Evolutionary conservation across 2,113 vertebrate genomes (phyloP), one percentile per base, ranked within the genome.

Genomic region (Thalassarche chlororhynchos): DNA sequence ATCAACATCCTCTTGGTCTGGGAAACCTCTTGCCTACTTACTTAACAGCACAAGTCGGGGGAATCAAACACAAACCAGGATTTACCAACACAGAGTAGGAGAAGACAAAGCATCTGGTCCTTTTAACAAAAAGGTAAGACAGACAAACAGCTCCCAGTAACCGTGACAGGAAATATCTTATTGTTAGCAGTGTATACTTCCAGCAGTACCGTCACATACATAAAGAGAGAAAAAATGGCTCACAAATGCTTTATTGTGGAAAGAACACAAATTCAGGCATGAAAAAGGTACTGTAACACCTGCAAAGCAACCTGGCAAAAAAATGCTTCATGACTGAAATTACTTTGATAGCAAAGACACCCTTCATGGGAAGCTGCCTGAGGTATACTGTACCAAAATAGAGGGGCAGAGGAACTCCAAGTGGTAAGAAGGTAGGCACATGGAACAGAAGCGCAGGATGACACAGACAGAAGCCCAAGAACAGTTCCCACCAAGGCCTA

Each of bases 21-120:
- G 21, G 46, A 77, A 92, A 42, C 17, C 51, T 75, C 60, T 34
- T 65, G n/a, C 26, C 70, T 80, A 47, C 44, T 78, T 40, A 7
- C 3, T 1, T 49, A 68, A 60, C 29, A 80, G 44, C 15, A n/a
- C 12, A 72, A 65, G 11, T 8, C 1, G 0, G 1, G 2, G 19
- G 14, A 87, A 58, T 17, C 24, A 52, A 84, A 84, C n/a, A 87
- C 26, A 69, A 87, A 85, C 3, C 17, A n/a, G 19, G 69, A 78
- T 87, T 77, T 58, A 89, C 19, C 32, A 78, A 14, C 0, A 2
- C 31, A 66, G 51, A 66, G 28, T 8, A 72, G 19, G 7, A 84
- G 12, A 18, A 83, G 51, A 81, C 47, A 78, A 91, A 79, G 47
- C 24, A 83, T 20, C 32, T 29, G 31, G 28, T 77, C 17, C n/a